These are phyloP conservation scores for Sipha maydis DNA, from an alignment of 2,888 invertebrate genomes.

Conservation along the genomic window DNA sequence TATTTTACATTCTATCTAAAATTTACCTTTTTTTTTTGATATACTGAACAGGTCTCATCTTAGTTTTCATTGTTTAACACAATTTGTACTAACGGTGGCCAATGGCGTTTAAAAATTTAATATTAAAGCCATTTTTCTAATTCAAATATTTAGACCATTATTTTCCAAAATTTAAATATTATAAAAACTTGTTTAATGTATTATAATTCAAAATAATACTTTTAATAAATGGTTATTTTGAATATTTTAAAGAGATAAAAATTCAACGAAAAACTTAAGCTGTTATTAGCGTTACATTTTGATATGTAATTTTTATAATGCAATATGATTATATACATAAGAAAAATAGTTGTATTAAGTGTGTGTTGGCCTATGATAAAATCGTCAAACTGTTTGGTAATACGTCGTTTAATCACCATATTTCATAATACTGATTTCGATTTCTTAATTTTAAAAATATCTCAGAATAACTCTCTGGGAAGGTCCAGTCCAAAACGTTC, in stretches of 20 bases:
- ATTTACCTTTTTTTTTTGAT: background rate
- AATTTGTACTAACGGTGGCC: background rate
- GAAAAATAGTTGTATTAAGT: too few species aligned
- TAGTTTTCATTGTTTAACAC: background rate
- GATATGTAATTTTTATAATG: too few species aligned
- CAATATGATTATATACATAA: too few species aligned
- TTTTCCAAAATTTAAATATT: background rate
- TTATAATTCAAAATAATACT: background rate
- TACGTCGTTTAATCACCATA: background rate
- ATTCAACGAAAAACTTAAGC: background rate
- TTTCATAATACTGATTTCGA: background rate
- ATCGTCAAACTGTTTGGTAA: background rate
- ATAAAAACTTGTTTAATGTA: background rate
- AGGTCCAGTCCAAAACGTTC: conserved; percentile 30
- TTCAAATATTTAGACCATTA: background rate
- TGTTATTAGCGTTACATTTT: background rate
- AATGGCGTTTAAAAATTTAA: background rate
- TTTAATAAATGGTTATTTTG: background rate
- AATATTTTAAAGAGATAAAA: background rate
- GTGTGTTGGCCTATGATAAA: background rate
- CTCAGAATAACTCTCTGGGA: conserved; percentile 42
- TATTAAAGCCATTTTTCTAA: background rate
- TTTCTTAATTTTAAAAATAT: conserved; percentile 3
- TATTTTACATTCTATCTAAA: background rate
- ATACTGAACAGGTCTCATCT: background rate